These are phyloP conservation scores for Mallotus villosus DNA, from an alignment of 2,797 vertebrate genomes.

Conservation along the genomic window DNA sequence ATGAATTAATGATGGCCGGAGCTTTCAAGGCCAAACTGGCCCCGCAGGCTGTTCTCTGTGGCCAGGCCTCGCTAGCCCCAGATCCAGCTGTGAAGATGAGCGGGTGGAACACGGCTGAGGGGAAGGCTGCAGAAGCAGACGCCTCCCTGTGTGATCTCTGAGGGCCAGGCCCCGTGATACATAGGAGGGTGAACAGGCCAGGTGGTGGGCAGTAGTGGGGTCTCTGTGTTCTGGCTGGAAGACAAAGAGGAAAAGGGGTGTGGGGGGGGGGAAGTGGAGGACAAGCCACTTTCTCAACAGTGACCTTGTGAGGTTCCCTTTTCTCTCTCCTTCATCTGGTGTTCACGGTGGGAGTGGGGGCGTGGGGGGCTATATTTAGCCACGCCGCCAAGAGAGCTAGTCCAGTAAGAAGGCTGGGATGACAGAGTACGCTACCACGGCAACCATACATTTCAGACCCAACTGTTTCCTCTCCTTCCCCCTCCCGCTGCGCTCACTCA, in stretches of 20 bases:
- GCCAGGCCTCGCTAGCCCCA: slow-evolving; percentile 41
- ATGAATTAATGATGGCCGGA: slow-evolving; percentile 68
- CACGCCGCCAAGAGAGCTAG: slow-evolving; percentile 55
- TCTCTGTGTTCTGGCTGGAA: too few species aligned
- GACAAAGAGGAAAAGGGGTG: slow-evolving; percentile 17
- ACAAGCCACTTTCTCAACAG: slow-evolving; percentile 21
- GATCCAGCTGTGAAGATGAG: slow-evolving; percentile 32
- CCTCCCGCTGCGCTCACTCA: not conserved
- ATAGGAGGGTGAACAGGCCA: slow-evolving; percentile 9
- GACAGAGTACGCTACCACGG: slow-evolving; percentile 61
- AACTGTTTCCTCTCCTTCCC: slow-evolving; percentile 36
- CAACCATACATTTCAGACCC: slow-evolving; percentile 61
- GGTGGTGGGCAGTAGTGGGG: too few species aligned
- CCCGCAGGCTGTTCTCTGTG: slow-evolving; percentile 38
- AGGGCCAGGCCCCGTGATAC: not conserved
- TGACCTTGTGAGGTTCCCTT: slow-evolving; percentile 60
- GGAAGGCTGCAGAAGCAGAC: slow-evolving; percentile 5
- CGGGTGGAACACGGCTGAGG: slow-evolving; percentile 21
- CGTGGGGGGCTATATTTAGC: slow-evolving; percentile 70
- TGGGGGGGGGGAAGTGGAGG: slow-evolving; percentile 30
- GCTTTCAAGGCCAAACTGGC: slow-evolving; percentile 57
- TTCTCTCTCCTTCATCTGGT: slow-evolving; percentile 39
- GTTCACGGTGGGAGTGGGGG: slow-evolving; percentile 17
- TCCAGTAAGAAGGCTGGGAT: slow-evolving; percentile 60
- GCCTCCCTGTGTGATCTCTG: not conserved